These are phyloP conservation scores for Lagocephalus sceleratus DNA, from an alignment of 2,797 vertebrate species.

Conservation along the genomic window DNA sequence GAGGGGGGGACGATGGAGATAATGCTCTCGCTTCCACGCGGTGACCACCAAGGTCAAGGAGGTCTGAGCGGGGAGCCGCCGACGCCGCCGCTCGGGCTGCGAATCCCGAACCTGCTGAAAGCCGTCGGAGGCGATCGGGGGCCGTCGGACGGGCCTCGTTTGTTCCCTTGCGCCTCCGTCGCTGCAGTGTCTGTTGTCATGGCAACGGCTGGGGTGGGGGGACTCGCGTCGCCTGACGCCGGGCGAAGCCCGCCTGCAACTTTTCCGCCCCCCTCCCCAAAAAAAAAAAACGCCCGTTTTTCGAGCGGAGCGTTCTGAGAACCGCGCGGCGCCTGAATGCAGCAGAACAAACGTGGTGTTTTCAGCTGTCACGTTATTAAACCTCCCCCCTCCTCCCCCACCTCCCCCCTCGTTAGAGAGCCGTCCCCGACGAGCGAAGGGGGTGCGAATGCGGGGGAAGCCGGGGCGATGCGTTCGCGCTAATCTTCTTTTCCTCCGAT, in stretches of 20 bases:
- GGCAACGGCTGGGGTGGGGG: neutral
- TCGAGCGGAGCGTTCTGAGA: no score
- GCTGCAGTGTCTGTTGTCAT: conserved; percentile 12
- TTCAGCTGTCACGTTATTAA: no score
- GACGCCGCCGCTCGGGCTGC: conserved; percentile 18
- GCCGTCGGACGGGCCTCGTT: neutral
- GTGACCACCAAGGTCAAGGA: conserved; percentile 31
- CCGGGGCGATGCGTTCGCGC: conserved; percentile 3
- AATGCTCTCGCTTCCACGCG: conserved; percentile 36
- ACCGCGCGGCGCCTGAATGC: no score
- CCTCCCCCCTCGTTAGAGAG: no score
- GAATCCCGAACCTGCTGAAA: no score
- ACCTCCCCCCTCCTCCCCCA: no score
- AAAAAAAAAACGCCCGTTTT: no score
- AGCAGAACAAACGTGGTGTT: no score
- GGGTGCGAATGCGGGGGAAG: conserved; percentile 8
- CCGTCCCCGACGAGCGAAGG: no score
- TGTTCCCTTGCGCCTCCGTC: neutral
- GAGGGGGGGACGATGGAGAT: conserved; percentile 42
- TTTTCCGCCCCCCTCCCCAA: no score
- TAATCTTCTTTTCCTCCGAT: conserved; percentile 33
- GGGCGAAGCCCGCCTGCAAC: neutral
- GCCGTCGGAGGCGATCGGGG: no score
- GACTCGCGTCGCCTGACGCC: neutral
- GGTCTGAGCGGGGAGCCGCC: conserved; percentile 11